Evolutionary conservation across 1,140 invertebrate species (phyloP).

Genomic region (Aplysia californica): DNA sequence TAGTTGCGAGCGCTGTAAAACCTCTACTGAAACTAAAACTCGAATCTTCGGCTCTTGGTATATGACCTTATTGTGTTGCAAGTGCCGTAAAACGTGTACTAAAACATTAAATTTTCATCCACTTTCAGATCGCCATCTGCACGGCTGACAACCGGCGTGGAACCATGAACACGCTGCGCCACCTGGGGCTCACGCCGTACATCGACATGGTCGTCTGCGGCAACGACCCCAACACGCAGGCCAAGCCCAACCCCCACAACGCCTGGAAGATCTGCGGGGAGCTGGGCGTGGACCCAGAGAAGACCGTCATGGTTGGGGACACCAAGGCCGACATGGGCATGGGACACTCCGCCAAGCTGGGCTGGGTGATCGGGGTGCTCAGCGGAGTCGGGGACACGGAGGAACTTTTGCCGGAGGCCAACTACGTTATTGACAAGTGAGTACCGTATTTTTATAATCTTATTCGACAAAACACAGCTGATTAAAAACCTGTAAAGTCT

Average conservation of each 20-base stretch:
- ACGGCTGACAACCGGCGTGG: conserved; percentile 67
- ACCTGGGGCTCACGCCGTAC: conserved; percentile 55
- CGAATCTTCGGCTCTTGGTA: too few relatives aligned
- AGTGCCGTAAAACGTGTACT: too few relatives aligned
- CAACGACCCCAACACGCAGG: conserved; percentile 66
- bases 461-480: too few relatives aligned
- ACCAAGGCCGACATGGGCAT: conserved; percentile 70
- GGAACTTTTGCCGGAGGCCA: conserved; percentile 54
- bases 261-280: conserved; percentile 67
- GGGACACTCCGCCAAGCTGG: conserved; percentile 67
- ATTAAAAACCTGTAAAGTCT: too few relatives aligned
- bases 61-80: too few relatives aligned
- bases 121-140: conserved; percentile 67
- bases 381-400: conserved; percentile 56
- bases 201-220: conserved; percentile 69
- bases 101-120: too few relatives aligned
- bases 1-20: too few relatives aligned
- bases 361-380: conserved; percentile 67
- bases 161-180: conserved; percentile 59
- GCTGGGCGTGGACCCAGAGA: conserved; percentile 62
- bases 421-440: conserved; percentile 51
- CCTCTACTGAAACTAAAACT: too few relatives aligned
- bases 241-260: conserved; percentile 70
- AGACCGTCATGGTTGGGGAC: conserved; percentile 69
- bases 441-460: too few relatives aligned